Base-by-base conservation (phyloP, 1,140 invertebrate species). In the Drosophila asahinai region DNA sequence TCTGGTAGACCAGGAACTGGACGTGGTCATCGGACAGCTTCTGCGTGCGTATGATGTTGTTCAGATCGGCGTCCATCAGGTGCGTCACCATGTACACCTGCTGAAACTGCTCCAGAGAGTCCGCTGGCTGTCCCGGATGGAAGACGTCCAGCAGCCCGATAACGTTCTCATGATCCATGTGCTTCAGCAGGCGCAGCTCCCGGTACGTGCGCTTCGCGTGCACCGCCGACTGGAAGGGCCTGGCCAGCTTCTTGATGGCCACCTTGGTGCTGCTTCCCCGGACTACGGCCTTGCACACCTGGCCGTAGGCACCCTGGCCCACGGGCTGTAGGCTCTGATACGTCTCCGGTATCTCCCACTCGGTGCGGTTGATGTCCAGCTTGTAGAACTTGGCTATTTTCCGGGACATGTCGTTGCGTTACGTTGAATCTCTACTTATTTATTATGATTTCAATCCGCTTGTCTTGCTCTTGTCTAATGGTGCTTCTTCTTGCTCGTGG, bases 101-200 rank as follows among this genome's bases (percentile, higher is more conserved):
- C 84, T 97, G 95, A 91, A 99, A 98, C 81, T 97, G 95, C 68
- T 97, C 96, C 59, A 97, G 93, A 38, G 94, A 95, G 36, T 94
- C 94, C 5, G 86, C 77, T 15, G 91, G 91, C 48, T 96, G 94
- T 54, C 94, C 94, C 4, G 98, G 95, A 95, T 98, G 95, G 95
- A 99, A 99, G 6, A 99, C 97, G 94, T 99, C 98, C 49, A 99
- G 92, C 11, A 99, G 94, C 33, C 98, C 95, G 81, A 96, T 97
- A 94, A 99, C 98, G 96, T 99, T 99, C 94, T 99, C 99, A 95
- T 99, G 99, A 93, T 99, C 98, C 96, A 99, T 99, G 86, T 99
- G 97, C 93, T 99, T 99, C 58, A 99, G 95, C 93, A 99, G 96
- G 33, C 98, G 95, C 70, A 99, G 95, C 93, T 99, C 99, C 71